Evolutionary conservation across 2,888 invertebrate genomes (phyloP).

Genomic region (Isotomurus palustris): DNA sequence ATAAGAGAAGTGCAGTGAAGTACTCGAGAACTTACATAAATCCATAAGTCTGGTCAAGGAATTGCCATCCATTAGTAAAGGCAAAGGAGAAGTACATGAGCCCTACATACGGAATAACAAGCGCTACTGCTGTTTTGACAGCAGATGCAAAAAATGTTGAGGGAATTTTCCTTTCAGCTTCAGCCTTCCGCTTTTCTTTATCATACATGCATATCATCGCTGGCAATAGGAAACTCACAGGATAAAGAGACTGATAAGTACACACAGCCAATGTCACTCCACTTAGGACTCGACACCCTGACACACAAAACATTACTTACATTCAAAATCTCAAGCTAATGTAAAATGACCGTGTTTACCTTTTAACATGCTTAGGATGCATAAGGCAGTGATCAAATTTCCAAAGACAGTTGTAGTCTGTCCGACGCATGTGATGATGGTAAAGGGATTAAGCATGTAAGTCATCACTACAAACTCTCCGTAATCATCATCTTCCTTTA

Average conservation of each 20-base stretch:
- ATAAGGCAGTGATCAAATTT: slow-evolving; percentile 72
- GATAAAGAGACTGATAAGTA: slow-evolving; percentile 69
- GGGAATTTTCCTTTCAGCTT: neutral
- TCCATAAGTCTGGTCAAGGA: slow-evolving; percentile 65
- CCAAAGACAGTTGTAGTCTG: slow-evolving; percentile 85
- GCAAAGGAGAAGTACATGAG: slow-evolving; percentile 59
- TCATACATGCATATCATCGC: slow-evolving; percentile 64
- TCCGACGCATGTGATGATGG: slow-evolving; percentile 78
- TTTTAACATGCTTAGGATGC: slow-evolving; percentile 65
- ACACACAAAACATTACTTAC: slow-evolving; percentile 7
- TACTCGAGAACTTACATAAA: slow-evolving; percentile 64
- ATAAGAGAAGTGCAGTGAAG: neutral
- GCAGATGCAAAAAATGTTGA: slow-evolving; percentile 49
- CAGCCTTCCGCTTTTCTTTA: slow-evolving; percentile 44
- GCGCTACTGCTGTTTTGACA: slow-evolving; percentile 55
- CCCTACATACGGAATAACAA: slow-evolving; percentile 55
- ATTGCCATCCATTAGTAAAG: slow-evolving; percentile 57
- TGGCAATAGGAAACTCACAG: slow-evolving; percentile 76
- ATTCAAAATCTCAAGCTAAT: neutral
- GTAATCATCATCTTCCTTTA: slow-evolving; percentile 54
- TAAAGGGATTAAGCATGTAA: slow-evolving; percentile 85
- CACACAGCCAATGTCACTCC: slow-evolving; percentile 69
- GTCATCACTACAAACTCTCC: slow-evolving; percentile 67
- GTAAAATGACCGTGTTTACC: slow-evolving; percentile 48
- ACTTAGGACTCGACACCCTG: slow-evolving; percentile 59